Evolutionary conservation across 2,888 invertebrate species (phyloP), one percentile per base, ranked within the genome.

Genomic region (Blera fallax): DNA sequence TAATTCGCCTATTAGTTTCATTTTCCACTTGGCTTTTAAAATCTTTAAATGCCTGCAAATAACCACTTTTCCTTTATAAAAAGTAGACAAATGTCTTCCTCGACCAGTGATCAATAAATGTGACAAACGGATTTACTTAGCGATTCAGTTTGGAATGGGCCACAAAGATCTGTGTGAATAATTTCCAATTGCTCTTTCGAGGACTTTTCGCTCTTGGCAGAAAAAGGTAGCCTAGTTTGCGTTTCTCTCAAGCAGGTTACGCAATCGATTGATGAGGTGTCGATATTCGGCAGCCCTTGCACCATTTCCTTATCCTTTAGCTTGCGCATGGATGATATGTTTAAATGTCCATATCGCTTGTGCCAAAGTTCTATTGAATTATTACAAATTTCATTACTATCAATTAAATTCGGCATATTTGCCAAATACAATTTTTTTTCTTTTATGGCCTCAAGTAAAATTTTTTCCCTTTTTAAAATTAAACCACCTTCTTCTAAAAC

Each of bases 131-230:
- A n/a, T 40, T 58, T 58, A 16, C 8, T 58, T 6, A 58, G n/a
- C 6, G 40, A 58, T 40, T 40, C 21, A 7, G 21, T 60, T 43
- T 24, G 10, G n/a, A 5, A 27, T 7, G 10, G 18, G 2, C 32
- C 32, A 21, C 58, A 58, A 0, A 37, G 29, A 5, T 81, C 56
- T 29, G 29, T 16, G 81, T 83, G 54, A 56, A 64, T n/a, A 14
- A 64, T 29, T 50, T 87, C 87, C 21, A 82, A 14, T 8, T 62
- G 16, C 24, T 10, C 45, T 10, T 16, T 70, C 8, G 69, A 45
- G 1, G 67, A 60, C 34, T 82, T 76, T 40, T 52, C 50, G 10
- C 21, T 43, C 14, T 62, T 76, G 3, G 10, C 16, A 16, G 32
- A n/a, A 50, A 69, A 76, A 1, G 62, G 64, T 24, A 50, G 29